phyloP scores from a whole-genome alignment of 2,113 vertebrate genomes.

The Pandion haliaetus region DNA sequence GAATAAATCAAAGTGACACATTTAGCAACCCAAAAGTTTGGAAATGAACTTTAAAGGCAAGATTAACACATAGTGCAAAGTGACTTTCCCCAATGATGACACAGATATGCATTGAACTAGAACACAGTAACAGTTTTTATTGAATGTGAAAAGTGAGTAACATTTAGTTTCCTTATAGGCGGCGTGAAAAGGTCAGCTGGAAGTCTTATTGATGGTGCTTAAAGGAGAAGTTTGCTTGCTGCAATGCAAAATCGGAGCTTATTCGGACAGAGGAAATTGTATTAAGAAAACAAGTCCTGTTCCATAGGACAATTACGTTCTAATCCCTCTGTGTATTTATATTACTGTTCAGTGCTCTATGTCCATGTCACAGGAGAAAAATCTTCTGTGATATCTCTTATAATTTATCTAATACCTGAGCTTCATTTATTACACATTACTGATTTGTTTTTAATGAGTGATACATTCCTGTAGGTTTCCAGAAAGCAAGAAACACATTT shows the following conservation, averaged over 20 bases:
- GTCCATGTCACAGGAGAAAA: background rate
- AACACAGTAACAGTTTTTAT: conserved; percentile 49
- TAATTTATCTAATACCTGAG: background rate
- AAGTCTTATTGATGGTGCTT: conserved; percentile 3
- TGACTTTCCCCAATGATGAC: background rate
- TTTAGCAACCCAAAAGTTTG: background rate
- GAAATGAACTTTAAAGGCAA: background rate
- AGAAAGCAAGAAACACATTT: background rate
- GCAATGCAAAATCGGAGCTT: background rate
- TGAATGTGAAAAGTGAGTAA: conserved; percentile 53
- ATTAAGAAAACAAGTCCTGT: background rate
- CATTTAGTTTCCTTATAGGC: conserved; percentile 17
- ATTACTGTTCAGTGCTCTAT: background rate
- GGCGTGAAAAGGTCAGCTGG: conserved; percentile 26
- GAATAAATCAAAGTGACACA: background rate
- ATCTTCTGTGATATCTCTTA: background rate
- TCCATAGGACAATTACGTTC: background rate
- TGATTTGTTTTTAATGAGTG: background rate
- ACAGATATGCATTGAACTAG: conserved; percentile 45
- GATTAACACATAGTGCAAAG: background rate
- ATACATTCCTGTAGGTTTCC: background rate
- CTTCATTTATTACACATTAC: background rate
- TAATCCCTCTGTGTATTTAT: background rate
- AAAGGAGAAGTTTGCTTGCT: background rate
- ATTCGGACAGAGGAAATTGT: background rate